phyloP scores from a whole-genome alignment of 1,140 invertebrate species.

The Harlomillsia oculata region DNA sequence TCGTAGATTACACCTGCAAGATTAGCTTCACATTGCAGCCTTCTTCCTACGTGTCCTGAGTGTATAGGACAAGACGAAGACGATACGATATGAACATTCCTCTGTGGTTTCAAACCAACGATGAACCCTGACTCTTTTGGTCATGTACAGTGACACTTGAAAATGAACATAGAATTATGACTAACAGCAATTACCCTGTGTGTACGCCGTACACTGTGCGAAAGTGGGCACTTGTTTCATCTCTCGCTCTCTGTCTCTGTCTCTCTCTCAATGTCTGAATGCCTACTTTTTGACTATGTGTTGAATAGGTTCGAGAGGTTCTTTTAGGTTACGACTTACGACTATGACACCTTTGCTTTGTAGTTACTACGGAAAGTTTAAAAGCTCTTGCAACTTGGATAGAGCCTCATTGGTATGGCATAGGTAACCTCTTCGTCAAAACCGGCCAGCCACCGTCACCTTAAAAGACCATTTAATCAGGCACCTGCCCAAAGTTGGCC shows the following conservation, averaged over 20 bases:
- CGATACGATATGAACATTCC: background rate
- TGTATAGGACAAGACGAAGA: too few species aligned
- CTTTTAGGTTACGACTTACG: background rate
- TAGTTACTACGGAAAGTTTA: background rate
- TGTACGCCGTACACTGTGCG: background rate
- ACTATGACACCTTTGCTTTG: background rate
- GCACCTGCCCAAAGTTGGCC: slow-evolving; percentile 4
- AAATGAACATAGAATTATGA: background rate
- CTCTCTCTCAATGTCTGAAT: too few species aligned
- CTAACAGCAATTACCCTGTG: background rate
- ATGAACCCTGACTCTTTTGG: background rate
- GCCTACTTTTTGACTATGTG: too few species aligned
- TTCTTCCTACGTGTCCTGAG: background rate
- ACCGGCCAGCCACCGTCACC: slow-evolving; percentile 1
- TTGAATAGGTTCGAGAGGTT: too few species aligned
- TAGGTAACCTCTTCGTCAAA: too few species aligned
- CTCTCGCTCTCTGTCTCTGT: too few species aligned
- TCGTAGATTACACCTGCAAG: background rate
- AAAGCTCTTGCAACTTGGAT: background rate
- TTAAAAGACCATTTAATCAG: slow-evolving; percentile 12
- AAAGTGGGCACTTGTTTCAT: background rate
- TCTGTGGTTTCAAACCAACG: background rate
- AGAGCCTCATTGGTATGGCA: background rate
- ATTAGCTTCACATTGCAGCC: slow-evolving; percentile 1
- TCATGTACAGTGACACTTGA: background rate